A percentile compares a stretch with the other conserved stretches of the same genome.
phyloP scores from a whole-genome alignment of 2,797 vertebrate genomes.

The Acanthopagrus latus region DNA sequence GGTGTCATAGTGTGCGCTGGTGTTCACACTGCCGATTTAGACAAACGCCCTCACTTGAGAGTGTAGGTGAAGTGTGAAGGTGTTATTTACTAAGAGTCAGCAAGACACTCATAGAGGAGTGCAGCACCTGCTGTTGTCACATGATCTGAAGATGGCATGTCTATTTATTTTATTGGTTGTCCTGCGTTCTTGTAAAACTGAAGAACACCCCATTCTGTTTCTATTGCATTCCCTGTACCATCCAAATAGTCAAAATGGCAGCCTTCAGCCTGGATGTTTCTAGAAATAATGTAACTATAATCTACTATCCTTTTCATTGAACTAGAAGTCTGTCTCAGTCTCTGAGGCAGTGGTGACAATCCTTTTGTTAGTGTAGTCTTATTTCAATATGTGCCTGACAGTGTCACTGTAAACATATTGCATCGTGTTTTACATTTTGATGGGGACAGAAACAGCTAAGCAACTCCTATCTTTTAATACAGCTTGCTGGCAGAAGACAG shows the following conservation, averaged over 20 bases:
- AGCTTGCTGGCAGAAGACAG: conserved; percentile 2
- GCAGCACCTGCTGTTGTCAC: conserved; percentile 37
- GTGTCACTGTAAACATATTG: background rate
- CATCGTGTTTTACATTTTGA: conserved; percentile 8
- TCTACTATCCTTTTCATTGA: background rate
- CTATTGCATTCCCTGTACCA: background rate
- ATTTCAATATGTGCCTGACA: background rate
- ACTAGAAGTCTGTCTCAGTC: background rate
- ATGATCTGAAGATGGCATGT: conserved; percentile 10
- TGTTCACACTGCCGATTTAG: conserved; percentile 12
- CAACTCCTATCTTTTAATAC: background rate
- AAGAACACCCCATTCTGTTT: background rate
- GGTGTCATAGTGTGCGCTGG: conserved; percentile 17
- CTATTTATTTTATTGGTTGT: background rate
- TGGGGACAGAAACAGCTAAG: background rate
- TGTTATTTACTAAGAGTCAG: conserved; percentile 56
- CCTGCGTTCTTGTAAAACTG: background rate
- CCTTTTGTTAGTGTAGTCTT: background rate
- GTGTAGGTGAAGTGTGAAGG: conserved; percentile 60
- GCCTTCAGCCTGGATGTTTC: background rate
- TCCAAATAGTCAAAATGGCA: background rate
- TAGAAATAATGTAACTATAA: background rate
- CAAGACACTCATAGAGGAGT: conserved; percentile 25
- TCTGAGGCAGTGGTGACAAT: background rate
- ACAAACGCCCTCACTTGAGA: conserved; percentile 22